Conservation (phyloP, 2,797 vertebrate species). For the Bovichtus variegatus region DNA sequence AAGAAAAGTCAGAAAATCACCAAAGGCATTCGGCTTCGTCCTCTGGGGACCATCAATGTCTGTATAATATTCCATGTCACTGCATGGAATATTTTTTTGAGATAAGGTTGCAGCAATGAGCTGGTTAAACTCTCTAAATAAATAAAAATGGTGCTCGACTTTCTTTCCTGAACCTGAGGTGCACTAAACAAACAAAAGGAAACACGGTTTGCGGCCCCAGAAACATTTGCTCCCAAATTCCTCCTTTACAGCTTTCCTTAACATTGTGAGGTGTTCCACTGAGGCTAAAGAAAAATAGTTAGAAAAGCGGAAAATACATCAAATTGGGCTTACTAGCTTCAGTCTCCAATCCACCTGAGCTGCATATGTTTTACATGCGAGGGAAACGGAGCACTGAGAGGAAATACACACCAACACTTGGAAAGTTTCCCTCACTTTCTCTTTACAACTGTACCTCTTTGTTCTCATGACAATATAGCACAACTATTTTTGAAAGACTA, state of each 20-base stretch:
- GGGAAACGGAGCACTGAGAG: neutral
- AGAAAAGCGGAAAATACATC: neutral
- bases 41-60: too few relatives aligned
- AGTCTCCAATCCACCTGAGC: neutral
- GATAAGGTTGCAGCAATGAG: too few relatives aligned
- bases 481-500: constrained; percentile 30
- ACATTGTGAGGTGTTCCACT: neutral
- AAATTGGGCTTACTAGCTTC: neutral
- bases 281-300: neutral
- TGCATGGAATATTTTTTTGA: too few relatives aligned
- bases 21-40: too few relatives aligned
- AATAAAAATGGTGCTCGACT: neutral
- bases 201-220: neutral
- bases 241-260: too few relatives aligned
- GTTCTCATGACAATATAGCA: constrained; percentile 16
- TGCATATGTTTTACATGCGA: neutral
- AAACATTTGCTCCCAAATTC: neutral
- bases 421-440: constrained; percentile 7
- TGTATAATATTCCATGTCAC: too few relatives aligned
- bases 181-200: neutral
- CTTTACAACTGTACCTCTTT: constrained; percentile 3
- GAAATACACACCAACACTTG: neutral
- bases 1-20: too few relatives aligned
- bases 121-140: neutral
- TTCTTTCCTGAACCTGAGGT: neutral